Conservation (phyloP, 2,797 vertebrate genomes). For the Hapalemur alaotrensis region DNA sequence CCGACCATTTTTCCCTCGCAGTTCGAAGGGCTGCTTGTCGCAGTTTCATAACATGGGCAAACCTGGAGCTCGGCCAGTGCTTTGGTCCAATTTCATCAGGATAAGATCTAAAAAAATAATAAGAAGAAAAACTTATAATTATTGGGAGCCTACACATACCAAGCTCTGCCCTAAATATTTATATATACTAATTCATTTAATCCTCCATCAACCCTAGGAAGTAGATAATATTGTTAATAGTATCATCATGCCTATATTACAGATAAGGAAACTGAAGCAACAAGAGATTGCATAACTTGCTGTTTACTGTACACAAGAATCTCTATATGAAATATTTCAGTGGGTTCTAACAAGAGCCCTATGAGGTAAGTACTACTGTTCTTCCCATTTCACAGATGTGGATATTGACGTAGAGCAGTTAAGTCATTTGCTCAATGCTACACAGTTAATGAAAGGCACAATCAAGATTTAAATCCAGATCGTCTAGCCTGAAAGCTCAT, state of each 20-base stretch:
- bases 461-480: background rate
- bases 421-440: background rate
- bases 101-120: conserved; percentile 88
- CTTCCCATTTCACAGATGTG: background rate
- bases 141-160: background rate
- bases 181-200: background rate
- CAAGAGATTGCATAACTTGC: background rate
- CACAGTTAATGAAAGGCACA: background rate
- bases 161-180: background rate
- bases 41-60: conserved; percentile 96
- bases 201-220: background rate
- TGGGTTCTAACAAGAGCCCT: background rate
- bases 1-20: conserved; percentile 95
- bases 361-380: background rate
- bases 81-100: conserved; percentile 97
- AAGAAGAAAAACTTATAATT: background rate
- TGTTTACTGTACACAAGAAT: background rate
- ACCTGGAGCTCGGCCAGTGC: conserved; percentile 95
- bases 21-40: conserved; percentile 94
- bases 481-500: background rate
- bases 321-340: background rate
- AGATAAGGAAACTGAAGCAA: background rate
- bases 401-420: background rate
- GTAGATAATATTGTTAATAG: background rate
- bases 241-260: background rate